Conservation (phyloP, 2,113 vertebrate genomes). For the Poeciliopsis occidentalis region DNA sequence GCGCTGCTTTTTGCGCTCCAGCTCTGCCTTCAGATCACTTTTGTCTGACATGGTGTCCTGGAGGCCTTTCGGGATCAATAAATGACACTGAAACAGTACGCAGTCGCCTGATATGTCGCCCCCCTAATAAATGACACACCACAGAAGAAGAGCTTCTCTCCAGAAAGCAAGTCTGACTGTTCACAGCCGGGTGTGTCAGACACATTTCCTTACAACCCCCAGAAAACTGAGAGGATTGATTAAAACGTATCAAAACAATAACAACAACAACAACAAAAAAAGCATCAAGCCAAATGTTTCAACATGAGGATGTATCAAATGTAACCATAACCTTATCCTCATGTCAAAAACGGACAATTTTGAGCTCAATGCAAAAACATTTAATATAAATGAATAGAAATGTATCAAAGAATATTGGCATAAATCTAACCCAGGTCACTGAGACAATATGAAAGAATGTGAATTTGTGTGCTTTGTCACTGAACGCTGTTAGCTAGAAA, state of each 20-base stretch:
- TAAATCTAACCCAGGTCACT: background rate
- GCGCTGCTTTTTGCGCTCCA: slow-evolving; percentile 97
- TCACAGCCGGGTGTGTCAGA: slow-evolving; percentile 34
- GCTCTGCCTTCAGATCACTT: slow-evolving; percentile 97
- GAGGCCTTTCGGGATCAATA: slow-evolving; percentile 10
- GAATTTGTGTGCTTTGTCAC: background rate
- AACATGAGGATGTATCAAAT: background rate
- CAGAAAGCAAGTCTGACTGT: background rate
- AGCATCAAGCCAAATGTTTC: background rate
- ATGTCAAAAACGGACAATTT: background rate
- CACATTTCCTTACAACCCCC: background rate
- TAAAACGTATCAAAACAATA: background rate
- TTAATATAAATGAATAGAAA: background rate
- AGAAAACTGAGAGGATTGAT: background rate
- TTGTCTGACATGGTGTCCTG: slow-evolving; percentile 92
- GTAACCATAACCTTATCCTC: background rate
- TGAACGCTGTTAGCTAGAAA: background rate
- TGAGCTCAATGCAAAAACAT: background rate
- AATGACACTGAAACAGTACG: background rate
- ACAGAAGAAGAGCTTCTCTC: too few relatives aligned
- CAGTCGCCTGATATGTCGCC: background rate
- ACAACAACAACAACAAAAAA: background rate
- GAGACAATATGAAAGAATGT: too few relatives aligned
- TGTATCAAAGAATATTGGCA: background rate
- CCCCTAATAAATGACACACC: too few relatives aligned